Base-by-base conservation (phyloP, 1,140 invertebrate species). In the Homalodisca vitripennis region DNA sequence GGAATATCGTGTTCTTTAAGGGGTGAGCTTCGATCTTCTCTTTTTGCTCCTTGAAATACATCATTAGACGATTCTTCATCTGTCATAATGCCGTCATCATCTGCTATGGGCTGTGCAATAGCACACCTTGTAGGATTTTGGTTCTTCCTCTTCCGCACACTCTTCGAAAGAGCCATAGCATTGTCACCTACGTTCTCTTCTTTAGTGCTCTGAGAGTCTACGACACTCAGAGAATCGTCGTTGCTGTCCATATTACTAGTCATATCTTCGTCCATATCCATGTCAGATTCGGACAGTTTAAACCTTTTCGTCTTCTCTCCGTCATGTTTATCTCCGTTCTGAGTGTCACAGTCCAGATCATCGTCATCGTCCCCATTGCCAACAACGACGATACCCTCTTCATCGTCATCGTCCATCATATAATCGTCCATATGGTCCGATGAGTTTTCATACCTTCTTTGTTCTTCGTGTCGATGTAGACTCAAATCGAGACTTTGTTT, bases 111-210 rank as follows among this genome's bases (percentile, higher is more conserved):
- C 60, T 51, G 74, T 67, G 83, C 85, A 51, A 89, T 82, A 1
- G 92, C 87, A 77, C 90, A 93, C 68, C 93, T 85, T 0, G 92
- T 95, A 0, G 95, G 95, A 79, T 97, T 95, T 74, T 94, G 89
- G 74, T 90, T 95, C 80, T 98, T 98, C 60, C 95, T 82, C 81
- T 97, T 95, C 57, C 94, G 72, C 12, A 78, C 77, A 22, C 75
- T 76, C 68, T 79, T 81, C 10, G 71, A 32, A 0, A 65, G 47
- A 0, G 73, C 66, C 1, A 74, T 70, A 32, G 69, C 47, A 78
- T 81, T 82, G 76, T 73, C 74, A 71, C 69, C 73, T 72, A 73
- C 83, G 77, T 71, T 74, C 71, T 83, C 82, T 77, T 82, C 84
- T 77, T 84, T 85, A 53, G 79, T 74, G 73, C 78, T 83, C 41